A percentile compares a stretch with the other conserved stretches of the same genome.
Conservation (phyloP, 2,888 invertebrate genomes). For the Cephus rjabovi region DNA sequence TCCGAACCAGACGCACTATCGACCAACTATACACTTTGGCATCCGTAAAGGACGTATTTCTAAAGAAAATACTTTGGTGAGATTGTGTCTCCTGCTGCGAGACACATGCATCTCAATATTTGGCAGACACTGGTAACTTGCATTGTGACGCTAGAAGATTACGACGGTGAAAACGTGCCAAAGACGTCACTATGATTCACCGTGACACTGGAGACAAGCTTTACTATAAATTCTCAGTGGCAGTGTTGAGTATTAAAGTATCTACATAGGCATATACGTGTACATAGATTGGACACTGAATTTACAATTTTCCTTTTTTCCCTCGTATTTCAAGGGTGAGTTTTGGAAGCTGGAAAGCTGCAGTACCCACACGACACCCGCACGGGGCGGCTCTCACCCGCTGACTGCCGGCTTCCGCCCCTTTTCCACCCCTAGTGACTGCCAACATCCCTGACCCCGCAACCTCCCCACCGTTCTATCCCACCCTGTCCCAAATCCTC, state of each 20-base stretch:
- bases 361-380: constrained; percentile 45
- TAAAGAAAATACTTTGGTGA: background rate
- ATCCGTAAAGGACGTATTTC: background rate
- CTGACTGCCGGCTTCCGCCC: constrained; percentile 61
- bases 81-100: constrained; percentile 27
- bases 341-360: background rate
- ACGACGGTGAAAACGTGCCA: background rate
- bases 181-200: background rate
- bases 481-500: constrained; percentile 26
- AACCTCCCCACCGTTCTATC: constrained; percentile 12
- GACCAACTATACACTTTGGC: background rate
- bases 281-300: background rate
- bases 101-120: constrained; percentile 1
- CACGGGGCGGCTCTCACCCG: constrained; percentile 56
- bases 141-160: background rate
- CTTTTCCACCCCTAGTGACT: constrained; percentile 52
- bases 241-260: background rate
- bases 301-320: background rate
- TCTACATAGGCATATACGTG: background rate
- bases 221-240: background rate
- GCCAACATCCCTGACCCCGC: constrained; percentile 43
- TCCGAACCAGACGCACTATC: background rate
- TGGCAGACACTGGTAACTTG: background rate
- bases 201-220: background rate
- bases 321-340: background rate